A percentile compares a stretch with the other conserved stretches of the same genome.
Conservation (phyloP, 2,888 invertebrate genomes). For the Nephrotoma appendiculata region DNA sequence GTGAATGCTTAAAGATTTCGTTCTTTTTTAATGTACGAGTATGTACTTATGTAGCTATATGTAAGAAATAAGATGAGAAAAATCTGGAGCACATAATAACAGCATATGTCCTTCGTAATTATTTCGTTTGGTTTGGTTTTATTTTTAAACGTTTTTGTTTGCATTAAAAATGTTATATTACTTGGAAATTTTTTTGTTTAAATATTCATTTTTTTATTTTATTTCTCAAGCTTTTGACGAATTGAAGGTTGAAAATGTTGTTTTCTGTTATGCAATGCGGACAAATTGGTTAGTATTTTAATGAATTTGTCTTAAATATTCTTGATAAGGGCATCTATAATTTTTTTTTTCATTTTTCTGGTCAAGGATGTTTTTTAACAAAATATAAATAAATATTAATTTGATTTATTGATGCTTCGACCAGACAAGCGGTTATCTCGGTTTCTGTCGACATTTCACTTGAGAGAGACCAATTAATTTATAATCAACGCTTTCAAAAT, state of each 20-base stretch:
- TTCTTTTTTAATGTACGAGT: neutral
- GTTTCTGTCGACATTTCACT: neutral
- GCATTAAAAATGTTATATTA: neutral
- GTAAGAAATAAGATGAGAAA: neutral
- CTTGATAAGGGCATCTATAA: neutral
- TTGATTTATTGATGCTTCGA: neutral
- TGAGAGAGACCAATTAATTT: too few species aligned
- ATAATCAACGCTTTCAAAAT: too few species aligned
- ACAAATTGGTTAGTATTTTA: neutral
- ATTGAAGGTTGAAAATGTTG: neutral
- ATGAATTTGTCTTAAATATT: neutral
- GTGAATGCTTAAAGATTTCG: neutral
- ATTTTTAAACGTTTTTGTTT: neutral
- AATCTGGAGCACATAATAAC: neutral
- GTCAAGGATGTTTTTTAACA: neutral
- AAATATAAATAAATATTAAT: neutral
- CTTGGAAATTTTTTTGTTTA: neutral
- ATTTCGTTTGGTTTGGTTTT: neutral
- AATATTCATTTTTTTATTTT: neutral
- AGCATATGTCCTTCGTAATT: neutral
- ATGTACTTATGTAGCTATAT: neutral
- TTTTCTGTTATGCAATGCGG: neutral
- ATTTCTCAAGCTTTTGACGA: neutral
- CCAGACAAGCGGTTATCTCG: neutral
- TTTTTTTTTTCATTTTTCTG: neutral